A percentile compares a stretch with the other conserved stretches of the same genome.
phyloP scores from a whole-genome alignment of 2,797 vertebrate species.

The Danio tinwini region DNA sequence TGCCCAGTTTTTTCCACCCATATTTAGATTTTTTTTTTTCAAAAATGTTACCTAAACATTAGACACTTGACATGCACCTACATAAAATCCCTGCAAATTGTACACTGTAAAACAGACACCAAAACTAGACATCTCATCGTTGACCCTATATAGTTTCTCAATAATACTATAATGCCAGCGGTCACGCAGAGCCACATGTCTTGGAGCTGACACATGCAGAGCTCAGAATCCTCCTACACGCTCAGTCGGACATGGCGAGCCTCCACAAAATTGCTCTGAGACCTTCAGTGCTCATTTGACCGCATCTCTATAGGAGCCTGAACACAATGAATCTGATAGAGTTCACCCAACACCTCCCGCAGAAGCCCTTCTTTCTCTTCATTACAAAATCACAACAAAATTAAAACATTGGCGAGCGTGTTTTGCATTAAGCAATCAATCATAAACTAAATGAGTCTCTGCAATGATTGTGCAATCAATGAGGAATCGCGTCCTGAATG shows the following conservation, averaged over 20 bases:
- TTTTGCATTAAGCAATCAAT: slow-evolving; percentile 14
- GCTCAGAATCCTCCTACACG: slow-evolving; percentile 8
- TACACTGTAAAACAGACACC: too few species aligned
- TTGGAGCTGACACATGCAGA: background rate
- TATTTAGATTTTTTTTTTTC: too few species aligned
- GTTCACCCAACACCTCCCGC: background rate
- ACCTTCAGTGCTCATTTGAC: slow-evolving; percentile 59
- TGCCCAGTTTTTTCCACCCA: too few species aligned
- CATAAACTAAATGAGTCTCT: slow-evolving; percentile 12
- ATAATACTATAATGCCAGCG: background rate
- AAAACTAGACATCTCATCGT: too few species aligned
- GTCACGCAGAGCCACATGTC: background rate
- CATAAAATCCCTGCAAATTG: too few species aligned
- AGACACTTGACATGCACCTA: too few species aligned
- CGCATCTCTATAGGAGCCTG: slow-evolving; percentile 25
- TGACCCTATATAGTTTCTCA: background rate
- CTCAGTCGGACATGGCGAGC: slow-evolving; percentile 41
- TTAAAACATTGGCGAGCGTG: background rate
- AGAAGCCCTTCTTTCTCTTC: background rate
- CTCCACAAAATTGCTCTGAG: slow-evolving; percentile 61
- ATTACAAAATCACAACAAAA: slow-evolving; percentile 26
- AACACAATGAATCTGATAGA: slow-evolving; percentile 47
- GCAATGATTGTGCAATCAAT: slow-evolving; percentile 21
- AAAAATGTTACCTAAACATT: too few species aligned
- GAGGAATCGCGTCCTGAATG: background rate